phyloP scores from a whole-genome alignment of 2,113 vertebrate genomes.

The Stigmatopora argus region DNA sequence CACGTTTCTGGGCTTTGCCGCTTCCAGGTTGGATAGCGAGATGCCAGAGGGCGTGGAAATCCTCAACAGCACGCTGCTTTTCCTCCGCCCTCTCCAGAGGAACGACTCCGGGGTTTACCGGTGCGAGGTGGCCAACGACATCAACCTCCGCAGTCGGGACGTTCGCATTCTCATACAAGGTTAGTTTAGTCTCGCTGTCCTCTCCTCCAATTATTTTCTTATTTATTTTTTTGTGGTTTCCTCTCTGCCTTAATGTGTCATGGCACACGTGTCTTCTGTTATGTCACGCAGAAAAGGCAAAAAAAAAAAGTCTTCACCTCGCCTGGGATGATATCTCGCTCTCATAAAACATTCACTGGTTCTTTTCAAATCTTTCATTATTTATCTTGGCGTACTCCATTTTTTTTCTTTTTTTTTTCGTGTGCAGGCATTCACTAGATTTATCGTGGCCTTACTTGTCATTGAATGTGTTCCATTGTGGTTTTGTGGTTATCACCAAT shows the following conservation, averaged over 20 bases:
- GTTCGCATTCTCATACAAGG: slow-evolving; percentile 87
- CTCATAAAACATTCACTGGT: slow-evolving; percentile 73
- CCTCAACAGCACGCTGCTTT: slow-evolving; percentile 86
- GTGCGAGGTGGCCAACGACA: slow-evolving; percentile 89
- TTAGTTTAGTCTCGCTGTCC: slow-evolving; percentile 71
- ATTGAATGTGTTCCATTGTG: slow-evolving; percentile 28
- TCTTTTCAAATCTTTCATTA: slow-evolving; percentile 71
- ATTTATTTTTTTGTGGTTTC: slow-evolving; percentile 36
- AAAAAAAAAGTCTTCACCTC: slow-evolving; percentile 53
- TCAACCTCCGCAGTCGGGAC: slow-evolving; percentile 87
- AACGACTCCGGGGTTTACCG: slow-evolving; percentile 92
- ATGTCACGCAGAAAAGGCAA: slow-evolving; percentile 60
- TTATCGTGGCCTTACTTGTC: slow-evolving; percentile 19
- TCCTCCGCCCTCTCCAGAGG: slow-evolving; percentile 82
- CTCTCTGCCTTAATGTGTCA: slow-evolving; percentile 25
- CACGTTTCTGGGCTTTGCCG: slow-evolving; percentile 13
- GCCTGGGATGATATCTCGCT: slow-evolving; percentile 69
- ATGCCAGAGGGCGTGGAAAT: slow-evolving; percentile 86
- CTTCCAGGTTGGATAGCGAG: slow-evolving; percentile 81
- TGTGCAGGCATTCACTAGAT: slow-evolving; percentile 37
- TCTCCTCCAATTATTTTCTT: slow-evolving; percentile 57
- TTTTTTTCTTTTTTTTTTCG: slow-evolving; percentile 68
- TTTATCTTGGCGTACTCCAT: slow-evolving; percentile 64
- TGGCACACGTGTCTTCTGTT: slow-evolving; percentile 38
- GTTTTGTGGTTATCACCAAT: slow-evolving; percentile 34